Percentiles rank a stretch among this genome's conserved stretches.
phyloP scores from a whole-genome alignment of 2,797 vertebrate genomes.

The Clarias platycephalus region DNA sequence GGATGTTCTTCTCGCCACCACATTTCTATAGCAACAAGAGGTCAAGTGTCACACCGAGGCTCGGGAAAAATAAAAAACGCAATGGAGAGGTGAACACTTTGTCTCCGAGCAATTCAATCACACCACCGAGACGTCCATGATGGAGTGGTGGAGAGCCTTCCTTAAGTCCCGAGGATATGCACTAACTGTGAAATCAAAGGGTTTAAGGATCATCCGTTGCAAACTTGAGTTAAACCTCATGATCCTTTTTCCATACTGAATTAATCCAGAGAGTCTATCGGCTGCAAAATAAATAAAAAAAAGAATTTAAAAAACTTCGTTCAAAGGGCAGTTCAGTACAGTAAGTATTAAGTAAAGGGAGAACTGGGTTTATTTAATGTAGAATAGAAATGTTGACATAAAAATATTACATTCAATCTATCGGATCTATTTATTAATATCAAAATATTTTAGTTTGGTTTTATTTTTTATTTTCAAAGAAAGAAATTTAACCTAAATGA shows the following conservation, averaged over 20 bases:
- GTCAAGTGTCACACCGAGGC: constrained; percentile 61
- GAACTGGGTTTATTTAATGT: neutral
- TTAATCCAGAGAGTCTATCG: neutral
- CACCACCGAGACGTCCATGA: constrained; percentile 60
- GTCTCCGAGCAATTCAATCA: constrained; percentile 66
- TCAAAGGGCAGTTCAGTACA: neutral
- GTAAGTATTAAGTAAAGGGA: neutral
- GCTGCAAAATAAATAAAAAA: neutral
- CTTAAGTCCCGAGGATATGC: constrained; percentile 29
- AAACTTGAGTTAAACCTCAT: constrained; percentile 4
- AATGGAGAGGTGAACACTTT: constrained; percentile 60
- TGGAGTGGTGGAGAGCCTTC: constrained; percentile 45
- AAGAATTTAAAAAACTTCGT: neutral
- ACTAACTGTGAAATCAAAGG: constrained; percentile 21
- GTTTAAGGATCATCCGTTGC: constrained; percentile 30
- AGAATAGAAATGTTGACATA: neutral
- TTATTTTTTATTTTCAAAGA: neutral
- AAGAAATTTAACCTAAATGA: neutral
- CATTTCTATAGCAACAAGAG: constrained; percentile 73
- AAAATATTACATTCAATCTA: neutral
- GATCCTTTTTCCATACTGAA: constrained; percentile 11
- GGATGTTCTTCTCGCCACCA: constrained; percentile 59
- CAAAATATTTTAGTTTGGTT: neutral
- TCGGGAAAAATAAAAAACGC: constrained; percentile 42
- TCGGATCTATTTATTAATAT: neutral